A percentile compares a stretch with the other conserved stretches of the same genome.
Conservation (phyloP, 2,797 vertebrate species). For the Tapera naevia region DNA sequence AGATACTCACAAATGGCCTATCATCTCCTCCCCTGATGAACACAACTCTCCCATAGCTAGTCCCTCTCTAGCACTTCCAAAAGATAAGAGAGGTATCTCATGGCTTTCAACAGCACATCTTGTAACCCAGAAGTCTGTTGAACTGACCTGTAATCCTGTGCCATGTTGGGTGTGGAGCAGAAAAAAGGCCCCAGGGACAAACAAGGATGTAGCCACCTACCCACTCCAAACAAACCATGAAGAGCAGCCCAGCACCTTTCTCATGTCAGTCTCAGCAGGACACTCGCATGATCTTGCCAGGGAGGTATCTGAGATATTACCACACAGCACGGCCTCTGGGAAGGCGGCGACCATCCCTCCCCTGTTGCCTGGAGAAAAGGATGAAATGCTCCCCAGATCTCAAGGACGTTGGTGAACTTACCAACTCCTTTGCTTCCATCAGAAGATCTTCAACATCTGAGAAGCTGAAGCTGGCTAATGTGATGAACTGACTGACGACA, state of each 20-base stretch:
- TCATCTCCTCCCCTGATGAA: neutral
- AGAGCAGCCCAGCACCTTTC: neutral
- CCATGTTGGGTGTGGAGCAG: neutral
- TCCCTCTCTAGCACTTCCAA: neutral
- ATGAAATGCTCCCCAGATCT: neutral
- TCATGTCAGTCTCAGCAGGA: neutral
- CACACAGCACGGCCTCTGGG: neutral
- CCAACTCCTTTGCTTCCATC: slow-evolving; percentile 92
- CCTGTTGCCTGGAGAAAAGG: neutral
- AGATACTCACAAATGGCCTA: neutral
- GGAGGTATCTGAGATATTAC: neutral
- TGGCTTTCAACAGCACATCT: neutral
- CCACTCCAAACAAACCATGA: neutral
- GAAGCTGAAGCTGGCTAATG: slow-evolving; percentile 97
- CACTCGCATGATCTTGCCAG: neutral
- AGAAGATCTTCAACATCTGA: slow-evolving; percentile 97
- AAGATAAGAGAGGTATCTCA: neutral
- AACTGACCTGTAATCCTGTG: neutral
- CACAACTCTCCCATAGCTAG: neutral
- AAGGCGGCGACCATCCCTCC: neutral
- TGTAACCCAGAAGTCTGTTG: neutral
- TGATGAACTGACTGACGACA: slow-evolving; percentile 98
- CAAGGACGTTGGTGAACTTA: slow-evolving; percentile 64
- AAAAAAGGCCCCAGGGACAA: neutral
- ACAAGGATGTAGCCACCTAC: neutral